Evolutionary conservation across 2,113 vertebrate genomes (phyloP), one percentile per base, ranked within the genome.

Genomic region (Hirundichthys speculiger): DNA sequence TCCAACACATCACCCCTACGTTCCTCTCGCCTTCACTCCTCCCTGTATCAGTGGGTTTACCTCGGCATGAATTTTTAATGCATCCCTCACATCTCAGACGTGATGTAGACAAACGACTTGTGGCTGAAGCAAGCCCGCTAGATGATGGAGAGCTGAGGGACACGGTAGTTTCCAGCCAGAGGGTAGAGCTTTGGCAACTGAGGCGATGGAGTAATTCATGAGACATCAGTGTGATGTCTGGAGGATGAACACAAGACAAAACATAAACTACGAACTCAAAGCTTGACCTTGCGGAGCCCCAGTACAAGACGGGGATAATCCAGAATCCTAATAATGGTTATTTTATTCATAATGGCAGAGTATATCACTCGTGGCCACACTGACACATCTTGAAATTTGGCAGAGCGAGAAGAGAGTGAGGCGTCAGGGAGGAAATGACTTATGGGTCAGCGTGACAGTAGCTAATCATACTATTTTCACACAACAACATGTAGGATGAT

Each of bases 401-500:
- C 49, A 47, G 74, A 48, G 78, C 16, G n/a, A 77, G 71, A 40
- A 61, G 88, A 82, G 80, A 89, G 87, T 86, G 83, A 86, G 76
- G 76, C 66, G 55, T 76, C 79, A 68, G 64, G 49, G 45, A 47
- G 42, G 53, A 54, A 40, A 63, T 84, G 86, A 91, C 54, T 90
- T 88, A 88, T 76, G 60, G 80, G 49, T 69, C 25, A 14, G 57
- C 38, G 60, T 80, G 82, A 86, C 79, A 66, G 80, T 53, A 80
- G 88, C 81, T 90, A 89, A 89, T 90, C 81, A 90, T 83, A 82
- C 80, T 55, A 79, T 75, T 75, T 78, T 84, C 83, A 90, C 83
- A 80, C 71, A 75, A 83, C 77, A 79, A 81, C 85, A 84, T 82
- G 83, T 58, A 63, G 51, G 69, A 69, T 79, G 73, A 88, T 88